phyloP scores from a whole-genome alignment of 2,797 vertebrate species.

The Arnoldichthys spilopterus region DNA sequence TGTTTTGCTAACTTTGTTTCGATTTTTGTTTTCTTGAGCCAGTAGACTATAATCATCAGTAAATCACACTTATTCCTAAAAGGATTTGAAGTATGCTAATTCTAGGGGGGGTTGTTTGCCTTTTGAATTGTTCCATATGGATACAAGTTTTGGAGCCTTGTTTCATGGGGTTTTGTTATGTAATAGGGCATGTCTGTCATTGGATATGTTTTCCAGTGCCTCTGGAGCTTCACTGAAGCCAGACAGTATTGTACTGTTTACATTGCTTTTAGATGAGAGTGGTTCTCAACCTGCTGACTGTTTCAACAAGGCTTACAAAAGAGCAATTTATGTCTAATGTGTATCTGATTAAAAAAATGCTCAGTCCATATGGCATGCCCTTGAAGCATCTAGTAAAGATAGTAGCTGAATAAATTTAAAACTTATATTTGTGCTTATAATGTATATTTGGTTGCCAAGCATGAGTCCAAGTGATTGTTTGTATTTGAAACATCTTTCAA shows the following conservation, averaged over 20 bases:
- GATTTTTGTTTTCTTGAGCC: not conserved
- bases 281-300: conserved; percentile 38
- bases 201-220: conserved; percentile 8
- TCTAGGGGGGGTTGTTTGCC: not conserved
- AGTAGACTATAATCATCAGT: not conserved
- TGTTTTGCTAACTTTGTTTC: not conserved
- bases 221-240: conserved; percentile 27
- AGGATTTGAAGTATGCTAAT: not conserved
- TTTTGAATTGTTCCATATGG: not conserved
- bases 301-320: conserved; percentile 30
- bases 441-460: conserved; percentile 28
- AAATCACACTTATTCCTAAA: not conserved
- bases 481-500: conserved; percentile 26
- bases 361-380: conserved; percentile 5
- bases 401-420: not conserved
- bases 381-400: conserved; percentile 6
- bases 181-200: not conserved
- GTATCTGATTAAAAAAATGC: conserved; percentile 4
- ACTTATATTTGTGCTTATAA: too few relatives aligned
- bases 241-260: conserved; percentile 27
- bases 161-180: not conserved
- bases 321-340: conserved; percentile 1
- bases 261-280: conserved; percentile 33
- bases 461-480: not conserved
- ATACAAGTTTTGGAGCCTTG: not conserved